Percentiles rank a stretch among this genome's conserved stretches.
phyloP scores from a whole-genome alignment of 2,113 vertebrate species.

The Potamarius usumacintae region DNA sequence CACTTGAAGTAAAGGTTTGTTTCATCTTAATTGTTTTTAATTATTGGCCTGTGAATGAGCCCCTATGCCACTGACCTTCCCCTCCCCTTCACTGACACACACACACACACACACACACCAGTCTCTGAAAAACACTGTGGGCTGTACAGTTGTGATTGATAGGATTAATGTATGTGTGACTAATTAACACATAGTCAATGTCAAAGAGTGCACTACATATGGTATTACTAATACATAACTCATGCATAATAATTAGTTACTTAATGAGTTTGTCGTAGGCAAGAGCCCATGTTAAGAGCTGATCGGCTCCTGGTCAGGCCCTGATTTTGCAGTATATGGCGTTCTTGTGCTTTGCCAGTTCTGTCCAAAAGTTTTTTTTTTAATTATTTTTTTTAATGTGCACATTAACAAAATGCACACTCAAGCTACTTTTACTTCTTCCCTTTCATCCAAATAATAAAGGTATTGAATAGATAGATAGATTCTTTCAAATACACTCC shows the following conservation, averaged over 20 bases:
- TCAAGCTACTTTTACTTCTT: conserved; percentile 1
- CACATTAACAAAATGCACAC: conserved; percentile 9
- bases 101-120: neutral
- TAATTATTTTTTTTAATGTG: neutral
- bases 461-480: conserved; percentile 4
- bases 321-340: conserved; percentile 15
- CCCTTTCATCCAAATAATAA: conserved; percentile 12
- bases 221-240: neutral
- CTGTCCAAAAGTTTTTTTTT: neutral
- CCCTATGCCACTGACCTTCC: neutral
- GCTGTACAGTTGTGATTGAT: neutral
- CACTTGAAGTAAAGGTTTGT: neutral
- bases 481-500: neutral
- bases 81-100: neutral
- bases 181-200: neutral
- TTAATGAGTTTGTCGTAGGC: neutral
- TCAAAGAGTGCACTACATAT: neutral
- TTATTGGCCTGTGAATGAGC: neutral
- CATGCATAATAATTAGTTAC: neutral
- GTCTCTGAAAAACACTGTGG: neutral
- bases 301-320: neutral
- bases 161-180: neutral
- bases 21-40: neutral
- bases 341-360: neutral
- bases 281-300: neutral